Base-by-base conservation (phyloP, 2,888 invertebrate genomes). In the Eulithis prunata region DNA sequence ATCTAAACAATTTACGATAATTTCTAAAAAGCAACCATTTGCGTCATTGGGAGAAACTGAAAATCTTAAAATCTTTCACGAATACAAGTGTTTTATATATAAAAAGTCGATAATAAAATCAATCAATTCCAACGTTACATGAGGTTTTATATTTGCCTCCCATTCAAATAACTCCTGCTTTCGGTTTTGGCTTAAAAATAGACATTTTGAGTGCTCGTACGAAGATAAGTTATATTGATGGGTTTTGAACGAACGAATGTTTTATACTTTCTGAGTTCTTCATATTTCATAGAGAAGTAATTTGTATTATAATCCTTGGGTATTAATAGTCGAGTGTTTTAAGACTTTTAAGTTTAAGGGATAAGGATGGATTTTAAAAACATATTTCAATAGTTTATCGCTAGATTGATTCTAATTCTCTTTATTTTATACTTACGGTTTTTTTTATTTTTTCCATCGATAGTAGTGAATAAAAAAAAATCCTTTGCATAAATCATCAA, bases 191-290 rank as follows among this genome's bases (percentile, higher is more conserved):
- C 86, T 88, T 89, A 90, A 90, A 91, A 91, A 91, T 91, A 91
- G 91, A 90, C 77, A 77, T 90, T 91, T 90, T 89, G 90, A 91
- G 91, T 91, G 90, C 86, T 85, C 76, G 75, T 71, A 75, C 74
- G 66, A 79, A 87, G 90, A 90, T 91, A 90, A 90, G 88, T 89
- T 87, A 87, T 87, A 88, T 88, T 87, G 85, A 90, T 87, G 83
- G 73, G 81, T 85, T 87, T 83, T 77, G 84, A 84, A 79, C 81
- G 78, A 82, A 84, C 80, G 83, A 81, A 83, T 81, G 84, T 82
- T 84, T 81, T 80, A 83, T 84, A 85, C 82, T 84, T 82, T 83
- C 76, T 68, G 76, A 74, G 32, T 79, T 72, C 71, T 77, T 78
- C 80, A 78, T 80, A 77, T 78, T 78, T 81, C 79, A 77, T 77